Evolutionary conservation across 2,797 vertebrate species (phyloP), one percentile per base, ranked within the genome.

Genomic region (Triplophysa bombifrons): DNA sequence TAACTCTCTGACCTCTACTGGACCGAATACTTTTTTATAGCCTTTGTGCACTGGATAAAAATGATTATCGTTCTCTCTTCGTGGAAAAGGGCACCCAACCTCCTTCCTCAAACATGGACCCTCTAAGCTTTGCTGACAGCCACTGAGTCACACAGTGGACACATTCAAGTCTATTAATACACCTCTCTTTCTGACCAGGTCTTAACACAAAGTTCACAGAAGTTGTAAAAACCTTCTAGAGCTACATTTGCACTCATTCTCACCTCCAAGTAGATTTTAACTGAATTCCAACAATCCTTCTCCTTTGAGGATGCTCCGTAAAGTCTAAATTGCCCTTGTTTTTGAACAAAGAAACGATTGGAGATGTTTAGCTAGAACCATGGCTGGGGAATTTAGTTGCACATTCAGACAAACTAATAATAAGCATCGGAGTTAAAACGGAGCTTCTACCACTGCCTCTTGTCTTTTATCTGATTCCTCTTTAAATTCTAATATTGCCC

Each of bases 51-150:
- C 3, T 60, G 46, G 11, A 41, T 53, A 67, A 50, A 73, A 51
- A 79, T 80, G 60, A 76, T 82, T 72, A 76, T 65, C 70, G 58
- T 76, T n/a, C 80, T 76, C 76, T 85, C 34, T 81, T 53, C 50
- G 72, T 11, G 64, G 70, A 80, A 56, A 78, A 78, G 74, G 58
- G 80, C 53, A 79, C 65, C 64, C 67, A 53, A 25, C 25, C 69
- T 61, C 60, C 67, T 70, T 64, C 19, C 61, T 25, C 66, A 19
- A 78, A 61, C 41, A 63, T 41, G 30, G 7, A 30, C 14, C 34
- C 25, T 60, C 65, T 78, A 77, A 82, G 76, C 64, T 60, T 63
- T 72, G 60, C 70, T 81, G 76, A 84, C 76, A 60, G 65, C 48
- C 75, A 67, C 68, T 68, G 75, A 66, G 75, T 83, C 70, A 64